Evolutionary conservation across 2,113 vertebrate species (phyloP).

Genomic region (Dasyurus viverrinus): DNA sequence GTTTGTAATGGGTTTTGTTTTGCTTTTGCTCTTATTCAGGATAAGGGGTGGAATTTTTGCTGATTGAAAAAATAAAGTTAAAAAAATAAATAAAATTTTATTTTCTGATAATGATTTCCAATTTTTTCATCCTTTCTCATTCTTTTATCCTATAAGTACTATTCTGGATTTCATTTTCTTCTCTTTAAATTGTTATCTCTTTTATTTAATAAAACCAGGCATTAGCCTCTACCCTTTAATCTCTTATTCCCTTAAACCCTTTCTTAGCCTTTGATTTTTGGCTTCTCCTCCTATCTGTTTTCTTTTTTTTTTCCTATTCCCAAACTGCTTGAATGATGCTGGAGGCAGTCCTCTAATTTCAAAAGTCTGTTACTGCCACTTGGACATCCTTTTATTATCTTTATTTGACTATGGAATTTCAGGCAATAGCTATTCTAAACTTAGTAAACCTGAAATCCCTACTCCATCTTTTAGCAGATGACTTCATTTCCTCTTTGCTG

Average conservation of each 20-base stretch:
- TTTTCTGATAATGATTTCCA: not conserved
- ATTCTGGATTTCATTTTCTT: not conserved
- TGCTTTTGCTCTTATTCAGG: not conserved
- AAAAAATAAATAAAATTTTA: not conserved
- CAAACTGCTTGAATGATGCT: not conserved
- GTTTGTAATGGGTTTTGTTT: not conserved
- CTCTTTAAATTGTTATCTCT: not conserved
- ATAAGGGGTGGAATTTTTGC: not conserved
- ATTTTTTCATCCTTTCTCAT: not conserved
- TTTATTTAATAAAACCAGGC: not conserved
- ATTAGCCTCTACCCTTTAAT: not conserved
- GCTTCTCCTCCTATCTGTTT: not conserved
- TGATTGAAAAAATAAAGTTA: not conserved
- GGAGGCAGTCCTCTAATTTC: not conserved
- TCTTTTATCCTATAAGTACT: not conserved
- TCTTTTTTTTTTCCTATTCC: not conserved
- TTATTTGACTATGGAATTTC: not conserved
- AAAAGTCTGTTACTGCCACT: not conserved
- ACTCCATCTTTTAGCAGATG: not conserved
- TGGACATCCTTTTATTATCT: not conserved
- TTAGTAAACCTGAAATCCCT: not conserved
- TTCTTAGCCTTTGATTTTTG: not conserved
- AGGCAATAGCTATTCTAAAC: not conserved
- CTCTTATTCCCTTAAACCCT: not conserved
- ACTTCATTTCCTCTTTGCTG: not conserved